Base-by-base conservation (phyloP, 2,888 invertebrate genomes). In the Minunthozetes semirufus region DNA sequence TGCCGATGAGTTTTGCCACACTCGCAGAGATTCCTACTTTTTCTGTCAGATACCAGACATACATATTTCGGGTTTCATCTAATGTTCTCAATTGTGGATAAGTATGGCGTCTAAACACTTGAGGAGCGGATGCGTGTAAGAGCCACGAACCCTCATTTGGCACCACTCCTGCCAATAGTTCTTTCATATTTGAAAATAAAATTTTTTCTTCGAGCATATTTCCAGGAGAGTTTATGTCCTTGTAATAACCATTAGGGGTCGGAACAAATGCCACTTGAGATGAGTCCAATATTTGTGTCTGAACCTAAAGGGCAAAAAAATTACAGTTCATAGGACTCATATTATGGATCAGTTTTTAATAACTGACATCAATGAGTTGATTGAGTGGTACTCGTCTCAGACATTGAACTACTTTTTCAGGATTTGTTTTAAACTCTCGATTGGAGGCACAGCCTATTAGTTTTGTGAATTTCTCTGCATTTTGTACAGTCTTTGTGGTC, bases 201-300 rank as follows among this genome's bases (percentile, higher is more conserved):
- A 3, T 59, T 19, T 17, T 59, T 6, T 22, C 22, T 2, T 59
- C 22, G 3, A 59, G 5, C 11, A 59, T 5, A 59, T 59, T 59
- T 2, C 19, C 59, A n/a, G 59, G 59, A 5, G 59, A n/a, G 19
- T 59, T n/a, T 19, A 59, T 25, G 59, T 59, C 59, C 5, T 59
- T 25, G 19, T 22, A 59, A 22, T 19, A 19, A 13, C 59, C 59
- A 11, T 59, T 13, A 13, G 59, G 59, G 17, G 59, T 22, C 11
- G 59, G 59, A n/a, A 59, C 59, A 25, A 59, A 59, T 59, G 59
- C 59, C 19, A 59, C 25, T 22, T 59, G 59, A 19, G 59, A 59
- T 25, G 59, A 59, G 59, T 59, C 59, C 25, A 59, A 13, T 19
- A 59, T 59, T 19, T 59, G 19, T 22, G 22, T 59, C 25, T 59